Evolutionary conservation across 2,113 vertebrate genomes (phyloP).

Genomic region (Nothobranchius furzeri): DNA sequence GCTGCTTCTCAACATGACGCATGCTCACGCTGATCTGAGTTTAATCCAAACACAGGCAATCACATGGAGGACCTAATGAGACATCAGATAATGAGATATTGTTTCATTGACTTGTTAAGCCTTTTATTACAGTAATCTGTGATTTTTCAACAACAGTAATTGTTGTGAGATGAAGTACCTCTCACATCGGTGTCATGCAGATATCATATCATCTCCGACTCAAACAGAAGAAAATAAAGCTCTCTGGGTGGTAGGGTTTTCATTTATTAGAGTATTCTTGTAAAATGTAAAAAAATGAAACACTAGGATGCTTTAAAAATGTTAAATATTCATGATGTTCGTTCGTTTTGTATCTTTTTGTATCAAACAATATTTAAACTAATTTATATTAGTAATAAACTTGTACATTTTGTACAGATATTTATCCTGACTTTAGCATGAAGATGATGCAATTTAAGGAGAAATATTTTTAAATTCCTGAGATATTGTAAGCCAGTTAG

Average conservation of each 20-base stretch:
- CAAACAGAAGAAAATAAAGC: conserved; percentile 30
- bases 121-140: conserved; percentile 51
- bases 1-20: conserved; percentile 69
- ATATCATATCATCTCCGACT: conserved; percentile 44
- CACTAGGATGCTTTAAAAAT: conserved; percentile 42
- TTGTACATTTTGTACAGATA: conserved; percentile 83
- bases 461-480: conserved; percentile 66
- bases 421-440: conserved; percentile 85
- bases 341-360: conserved; percentile 74
- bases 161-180: conserved; percentile 43
- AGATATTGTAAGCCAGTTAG: conserved; percentile 8
- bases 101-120: conserved; percentile 44
- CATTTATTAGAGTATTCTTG: conserved; percentile 36
- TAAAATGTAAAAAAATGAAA: conserved; percentile 45
- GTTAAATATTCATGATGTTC: conserved; percentile 49
- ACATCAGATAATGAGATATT: conserved; percentile 42
- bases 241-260: conserved; percentile 7
- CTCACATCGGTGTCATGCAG: conserved; percentile 50
- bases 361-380: conserved; percentile 82
- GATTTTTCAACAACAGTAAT: conserved; percentile 50
- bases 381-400: conserved; percentile 55
- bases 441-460: conserved; percentile 61
- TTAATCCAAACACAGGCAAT: conserved; percentile 36
- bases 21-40: conserved; percentile 34
- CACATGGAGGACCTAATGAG: conserved; percentile 32